These are phyloP conservation scores for Calypte anna DNA, from an alignment of 2,113 vertebrate genomes.

Conservation along the genomic window DNA sequence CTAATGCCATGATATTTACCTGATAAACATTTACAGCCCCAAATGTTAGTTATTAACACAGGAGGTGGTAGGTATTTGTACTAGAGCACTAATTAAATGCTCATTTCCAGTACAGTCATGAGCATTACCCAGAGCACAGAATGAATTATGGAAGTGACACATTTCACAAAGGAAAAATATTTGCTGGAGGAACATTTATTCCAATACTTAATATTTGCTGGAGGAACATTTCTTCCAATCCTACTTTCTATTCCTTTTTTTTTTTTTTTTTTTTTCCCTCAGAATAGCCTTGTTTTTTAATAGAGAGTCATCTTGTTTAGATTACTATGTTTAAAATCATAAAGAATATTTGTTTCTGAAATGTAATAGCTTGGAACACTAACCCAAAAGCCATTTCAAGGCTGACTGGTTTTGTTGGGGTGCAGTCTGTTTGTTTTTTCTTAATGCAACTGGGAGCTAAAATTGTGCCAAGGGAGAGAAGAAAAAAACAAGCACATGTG, in stretches of 20 bases:
- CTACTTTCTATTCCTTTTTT: not conserved
- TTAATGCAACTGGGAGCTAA: not conserved
- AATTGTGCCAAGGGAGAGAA: not conserved
- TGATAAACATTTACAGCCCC: not conserved
- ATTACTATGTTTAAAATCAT: not conserved
- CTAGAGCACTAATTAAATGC: slow-evolving; percentile 39
- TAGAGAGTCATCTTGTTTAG: not conserved
- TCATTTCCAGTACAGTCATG: slow-evolving; percentile 5
- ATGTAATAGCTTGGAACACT: not conserved
- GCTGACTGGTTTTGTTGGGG: not conserved
- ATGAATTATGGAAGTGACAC: slow-evolving; percentile 2
- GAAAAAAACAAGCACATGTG: fast-evolving
- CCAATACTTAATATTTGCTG: not conserved
- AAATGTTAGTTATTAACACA: not conserved
- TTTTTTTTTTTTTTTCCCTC: not conserved
- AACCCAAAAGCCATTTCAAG: not conserved
- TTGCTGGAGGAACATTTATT: slow-evolving; percentile 6
- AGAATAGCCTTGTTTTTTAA: not conserved
- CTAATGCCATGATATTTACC: slow-evolving; percentile 13
- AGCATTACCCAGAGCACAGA: not conserved
- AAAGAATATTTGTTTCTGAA: not conserved
- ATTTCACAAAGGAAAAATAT: not conserved
- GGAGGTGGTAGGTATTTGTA: not conserved
- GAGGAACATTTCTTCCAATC: not conserved
- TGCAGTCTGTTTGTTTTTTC: not conserved